Conservation (phyloP, 2,113 vertebrate species). For the Seriola aureovittata region DNA sequence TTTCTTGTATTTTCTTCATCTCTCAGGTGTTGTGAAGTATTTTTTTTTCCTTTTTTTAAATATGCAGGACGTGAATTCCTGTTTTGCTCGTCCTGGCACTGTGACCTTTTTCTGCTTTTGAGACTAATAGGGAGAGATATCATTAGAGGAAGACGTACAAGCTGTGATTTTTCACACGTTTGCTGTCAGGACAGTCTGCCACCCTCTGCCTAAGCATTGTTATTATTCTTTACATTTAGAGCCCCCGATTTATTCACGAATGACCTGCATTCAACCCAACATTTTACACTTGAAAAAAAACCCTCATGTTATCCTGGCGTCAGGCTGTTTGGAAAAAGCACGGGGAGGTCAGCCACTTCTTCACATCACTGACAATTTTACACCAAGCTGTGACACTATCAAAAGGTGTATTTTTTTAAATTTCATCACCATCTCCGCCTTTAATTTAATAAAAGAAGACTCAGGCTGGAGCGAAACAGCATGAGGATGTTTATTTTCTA, state of each 20-base stretch:
- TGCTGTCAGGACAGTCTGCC: slow-evolving; percentile 43
- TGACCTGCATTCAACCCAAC: neutral
- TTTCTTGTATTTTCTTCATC: neutral
- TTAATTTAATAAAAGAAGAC: neutral
- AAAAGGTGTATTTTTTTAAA: neutral
- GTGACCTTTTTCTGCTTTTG: slow-evolving; percentile 68
- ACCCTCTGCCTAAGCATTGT: neutral
- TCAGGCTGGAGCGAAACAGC: neutral
- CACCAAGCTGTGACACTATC: neutral
- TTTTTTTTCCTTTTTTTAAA: neutral
- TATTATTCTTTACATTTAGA: slow-evolving; percentile 24
- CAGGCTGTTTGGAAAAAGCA: neutral
- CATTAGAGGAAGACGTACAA: slow-evolving; percentile 45
- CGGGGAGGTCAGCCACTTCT: neutral
- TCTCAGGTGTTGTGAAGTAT: neutral
- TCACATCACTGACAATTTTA: neutral
- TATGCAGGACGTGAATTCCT: neutral
- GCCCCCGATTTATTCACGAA: neutral
- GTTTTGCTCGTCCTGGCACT: neutral
- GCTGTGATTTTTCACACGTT: slow-evolving; percentile 68
- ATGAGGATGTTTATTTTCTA: neutral
- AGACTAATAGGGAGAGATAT: slow-evolving; percentile 67
- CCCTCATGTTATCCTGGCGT: neutral
- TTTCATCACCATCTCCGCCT: neutral
- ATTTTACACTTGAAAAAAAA: neutral